Evolutionary conservation across 1,140 invertebrate genomes (phyloP).

Genomic region (Cheumatopsyche charites): DNA sequence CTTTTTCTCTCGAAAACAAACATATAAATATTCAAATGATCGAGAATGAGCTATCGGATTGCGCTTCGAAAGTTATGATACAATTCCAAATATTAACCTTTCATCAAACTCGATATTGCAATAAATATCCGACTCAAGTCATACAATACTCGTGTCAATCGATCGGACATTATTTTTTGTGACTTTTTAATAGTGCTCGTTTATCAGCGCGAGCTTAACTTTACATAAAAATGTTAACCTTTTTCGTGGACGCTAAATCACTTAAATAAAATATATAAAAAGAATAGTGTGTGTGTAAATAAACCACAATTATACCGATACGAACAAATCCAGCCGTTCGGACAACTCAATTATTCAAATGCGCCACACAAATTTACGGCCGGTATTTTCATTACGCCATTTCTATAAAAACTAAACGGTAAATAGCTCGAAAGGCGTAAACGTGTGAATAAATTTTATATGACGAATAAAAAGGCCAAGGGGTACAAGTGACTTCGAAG

Average conservation of each 20-base stretch:
- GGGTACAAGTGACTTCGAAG: no score
- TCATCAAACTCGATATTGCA: no score
- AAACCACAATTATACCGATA: conserved; percentile 15
- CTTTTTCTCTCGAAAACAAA: not conserved
- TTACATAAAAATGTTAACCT: conserved; percentile 30
- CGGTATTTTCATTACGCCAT: conserved; percentile 36
- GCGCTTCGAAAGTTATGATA: no score
- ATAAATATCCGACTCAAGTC: no score
- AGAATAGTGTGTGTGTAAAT: conserved; percentile 17
- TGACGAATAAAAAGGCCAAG: conserved; percentile 35
- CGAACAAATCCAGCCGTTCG: conserved; percentile 21
- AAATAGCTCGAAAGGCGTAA: not conserved
- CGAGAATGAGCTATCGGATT: no score
- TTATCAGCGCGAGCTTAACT: not conserved
- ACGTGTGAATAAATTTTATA: conserved; percentile 21
- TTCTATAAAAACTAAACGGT: conserved; percentile 20
- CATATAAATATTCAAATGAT: conserved; percentile 1
- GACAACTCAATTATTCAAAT: conserved; percentile 49
- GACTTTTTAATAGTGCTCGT: conserved; percentile 23
- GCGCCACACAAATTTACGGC: conserved; percentile 37
- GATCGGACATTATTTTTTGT: conserved; percentile 17
- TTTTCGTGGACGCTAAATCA: conserved; percentile 16
- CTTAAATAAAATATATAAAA: conserved; percentile 20
- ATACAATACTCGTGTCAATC: not conserved
- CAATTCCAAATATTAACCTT: no score